Base-by-base conservation (phyloP, 1,140 invertebrate genomes). In the Eumeta japonica region DNA sequence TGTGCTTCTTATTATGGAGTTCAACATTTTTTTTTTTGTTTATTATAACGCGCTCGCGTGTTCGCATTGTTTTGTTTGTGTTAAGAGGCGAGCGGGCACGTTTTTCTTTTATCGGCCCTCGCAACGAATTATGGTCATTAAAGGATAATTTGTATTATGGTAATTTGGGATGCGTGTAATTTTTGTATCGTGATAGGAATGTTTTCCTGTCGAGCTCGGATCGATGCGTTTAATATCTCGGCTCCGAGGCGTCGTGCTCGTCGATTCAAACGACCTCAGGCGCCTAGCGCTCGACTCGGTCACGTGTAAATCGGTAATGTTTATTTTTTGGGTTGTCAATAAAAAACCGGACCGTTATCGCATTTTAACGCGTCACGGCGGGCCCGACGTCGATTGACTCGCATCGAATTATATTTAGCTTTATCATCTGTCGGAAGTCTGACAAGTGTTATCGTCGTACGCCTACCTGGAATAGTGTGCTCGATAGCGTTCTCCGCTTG, bases 71-170 rank as follows among this genome's bases (percentile, higher is more conserved):
- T 71, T 70, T 68, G 65, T 68, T 58, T 74, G 55, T 74, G 65
- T 70, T 70, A 70, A 68, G 62, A 70, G 65, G 59, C 60, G 58
- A 61, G 56, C 54, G 49, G 50, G 60, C 51, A 51, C 31, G 38
- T 50, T 52, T 56, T 50, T 67, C 61, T 56, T 63, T 59, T 60
- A 68, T 71, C 63, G 64, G 58, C 63, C 46, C 62, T 65, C 65
- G 58, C 63, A 70, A 63, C 59, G 63, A 68, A 74, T 72, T 72
- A 72, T 72, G 65, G 65, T 74, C 63, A 74, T 74, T 74, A 74
- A 70, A 72, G 65, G 62, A 72, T 74, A 74, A 74, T 74, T 74
- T 74, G 67, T 74, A 72, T 72, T 66, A 72, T 68, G 66, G 64
- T 74, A 68, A 74, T 74, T 64, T 70, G 56, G 64, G 65, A 67